These are phyloP conservation scores for Drosophila stalkeri DNA, from an alignment of 2,888 invertebrate genomes.

Conservation along the genomic window DNA sequence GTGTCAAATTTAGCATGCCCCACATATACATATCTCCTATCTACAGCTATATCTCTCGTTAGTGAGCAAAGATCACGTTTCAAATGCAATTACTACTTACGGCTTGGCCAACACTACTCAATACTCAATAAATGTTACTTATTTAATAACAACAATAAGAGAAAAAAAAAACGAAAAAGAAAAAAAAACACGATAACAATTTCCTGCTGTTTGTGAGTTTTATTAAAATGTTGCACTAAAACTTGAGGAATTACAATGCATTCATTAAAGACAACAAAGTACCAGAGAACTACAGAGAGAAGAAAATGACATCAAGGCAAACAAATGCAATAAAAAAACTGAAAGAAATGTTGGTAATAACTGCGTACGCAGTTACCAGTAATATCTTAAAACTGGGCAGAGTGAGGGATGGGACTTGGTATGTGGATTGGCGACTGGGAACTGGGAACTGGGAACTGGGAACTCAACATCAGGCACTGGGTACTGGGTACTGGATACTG, in stretches of 20 bases:
- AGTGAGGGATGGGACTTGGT: constrained; percentile 34
- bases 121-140: constrained; percentile 8
- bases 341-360: constrained; percentile 72
- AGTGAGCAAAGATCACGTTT: constrained; percentile 50
- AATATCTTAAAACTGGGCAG: constrained; percentile 36
- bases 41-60: constrained; percentile 18
- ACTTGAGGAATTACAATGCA: constrained; percentile 50
- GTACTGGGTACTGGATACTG: constrained; percentile 11
- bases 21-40: constrained; percentile 22
- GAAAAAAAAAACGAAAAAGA: background rate
- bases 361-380: constrained; percentile 58
- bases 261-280: constrained; percentile 60
- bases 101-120: constrained; percentile 12
- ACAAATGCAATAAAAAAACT: constrained; percentile 39
- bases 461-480: constrained; percentile 6
- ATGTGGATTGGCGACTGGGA: constrained; percentile 13
- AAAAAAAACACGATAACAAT: constrained; percentile 30
- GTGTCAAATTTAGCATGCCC: constrained; percentile 68
- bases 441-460: constrained; percentile 15
- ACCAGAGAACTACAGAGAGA: constrained; percentile 22
- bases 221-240: constrained; percentile 42
- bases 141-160: constrained; percentile 20
- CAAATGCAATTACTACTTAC: constrained; percentile 43
- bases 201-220: constrained; percentile 42
- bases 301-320: constrained; percentile 40